Evolutionary conservation across 2,797 vertebrate genomes (phyloP).

Genomic region (Argyrosomus regius): DNA sequence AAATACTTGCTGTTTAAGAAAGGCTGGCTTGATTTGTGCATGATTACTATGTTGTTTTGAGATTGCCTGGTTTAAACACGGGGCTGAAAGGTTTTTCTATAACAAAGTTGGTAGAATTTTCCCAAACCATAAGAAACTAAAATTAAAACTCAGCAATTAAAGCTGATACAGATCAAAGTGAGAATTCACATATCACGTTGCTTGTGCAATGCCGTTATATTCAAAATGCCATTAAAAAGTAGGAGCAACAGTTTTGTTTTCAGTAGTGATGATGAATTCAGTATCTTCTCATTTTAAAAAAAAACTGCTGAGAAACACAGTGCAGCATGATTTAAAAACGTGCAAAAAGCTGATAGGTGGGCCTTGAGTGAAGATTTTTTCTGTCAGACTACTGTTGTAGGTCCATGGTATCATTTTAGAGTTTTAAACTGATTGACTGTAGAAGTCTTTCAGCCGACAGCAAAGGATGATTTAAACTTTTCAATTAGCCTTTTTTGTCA

Average conservation of each 20-base stretch:
- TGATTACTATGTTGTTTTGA: background rate
- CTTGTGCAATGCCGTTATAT: background rate
- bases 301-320: background rate
- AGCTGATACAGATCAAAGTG: background rate
- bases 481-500: background rate
- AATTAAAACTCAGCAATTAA: background rate
- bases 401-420: background rate
- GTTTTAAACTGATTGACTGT: background rate
- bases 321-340: background rate
- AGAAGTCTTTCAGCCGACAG: background rate
- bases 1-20: slow-evolving; percentile 21
- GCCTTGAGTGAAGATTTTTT: background rate
- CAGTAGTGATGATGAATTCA: background rate
- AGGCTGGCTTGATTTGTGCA: slow-evolving; percentile 6
- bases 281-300: background rate
- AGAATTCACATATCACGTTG: background rate
- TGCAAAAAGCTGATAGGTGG: too few relatives aligned
- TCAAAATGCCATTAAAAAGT: background rate
- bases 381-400: background rate
- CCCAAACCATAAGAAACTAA: background rate
- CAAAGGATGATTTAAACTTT: background rate
- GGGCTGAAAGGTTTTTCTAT: background rate
- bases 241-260: background rate
- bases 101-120: background rate
- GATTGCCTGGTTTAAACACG: slow-evolving; percentile 10